phyloP scores from a whole-genome alignment of 2,888 invertebrate genomes.

The Gastracanthus pulcherrimus region DNA sequence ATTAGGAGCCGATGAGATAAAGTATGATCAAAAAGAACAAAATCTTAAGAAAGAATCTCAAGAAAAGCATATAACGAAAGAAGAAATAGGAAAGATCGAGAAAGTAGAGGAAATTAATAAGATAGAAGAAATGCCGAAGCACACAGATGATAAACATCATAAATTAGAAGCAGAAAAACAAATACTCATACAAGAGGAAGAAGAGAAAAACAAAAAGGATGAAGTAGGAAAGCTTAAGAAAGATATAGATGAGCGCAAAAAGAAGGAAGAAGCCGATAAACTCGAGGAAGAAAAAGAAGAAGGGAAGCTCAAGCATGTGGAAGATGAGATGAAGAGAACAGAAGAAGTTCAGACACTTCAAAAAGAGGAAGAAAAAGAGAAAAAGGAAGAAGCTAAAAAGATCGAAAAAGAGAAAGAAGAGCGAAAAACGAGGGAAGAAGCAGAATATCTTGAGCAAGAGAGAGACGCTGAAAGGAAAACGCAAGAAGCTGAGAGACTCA shows the following conservation, averaged over 20 bases:
- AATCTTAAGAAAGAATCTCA: no score
- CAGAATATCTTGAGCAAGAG: slow-evolving; percentile 72
- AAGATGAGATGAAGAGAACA: slow-evolving; percentile 50
- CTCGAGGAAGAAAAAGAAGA: slow-evolving; percentile 55
- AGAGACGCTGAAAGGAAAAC: not conserved
- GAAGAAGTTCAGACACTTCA: slow-evolving; percentile 47
- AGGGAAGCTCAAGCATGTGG: slow-evolving; percentile 51
- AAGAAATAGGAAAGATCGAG: no score
- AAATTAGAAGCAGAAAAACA: slow-evolving; percentile 54
- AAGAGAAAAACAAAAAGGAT: slow-evolving; percentile 59
- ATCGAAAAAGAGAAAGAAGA: slow-evolving; percentile 56
- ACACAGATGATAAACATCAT: slow-evolving; percentile 46
- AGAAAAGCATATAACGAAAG: slow-evolving; percentile 51
- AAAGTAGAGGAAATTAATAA: slow-evolving; percentile 38
- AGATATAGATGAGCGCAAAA: slow-evolving; percentile 35
- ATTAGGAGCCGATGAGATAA: slow-evolving; percentile 38
- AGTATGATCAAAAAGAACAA: slow-evolving; percentile 34
- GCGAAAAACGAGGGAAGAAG: slow-evolving; percentile 59
- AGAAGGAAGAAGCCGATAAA: slow-evolving; percentile 69
- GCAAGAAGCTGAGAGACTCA: not conserved
- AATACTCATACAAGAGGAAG: slow-evolving; percentile 29
- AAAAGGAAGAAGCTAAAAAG: slow-evolving; percentile 48
- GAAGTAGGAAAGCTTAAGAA: slow-evolving; percentile 61
- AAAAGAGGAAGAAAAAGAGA: slow-evolving; percentile 52
- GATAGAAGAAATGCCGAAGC: slow-evolving; percentile 44